These are phyloP conservation scores for Eurytoma adleriae DNA, from an alignment of 2,888 invertebrate genomes.

Conservation along the genomic window DNA sequence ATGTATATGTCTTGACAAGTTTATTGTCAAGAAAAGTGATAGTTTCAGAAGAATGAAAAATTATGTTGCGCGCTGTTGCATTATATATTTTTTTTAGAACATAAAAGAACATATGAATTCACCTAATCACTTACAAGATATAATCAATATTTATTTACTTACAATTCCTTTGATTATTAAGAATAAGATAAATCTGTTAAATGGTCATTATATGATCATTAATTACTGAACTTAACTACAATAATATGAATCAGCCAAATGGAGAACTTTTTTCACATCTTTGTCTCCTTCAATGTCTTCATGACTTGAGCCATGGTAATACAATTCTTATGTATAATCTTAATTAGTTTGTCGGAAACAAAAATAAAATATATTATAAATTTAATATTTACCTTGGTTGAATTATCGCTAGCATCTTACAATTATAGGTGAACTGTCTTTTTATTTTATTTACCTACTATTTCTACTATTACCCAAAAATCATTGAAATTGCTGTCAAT, in stretches of 20 bases:
- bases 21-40: conserved; percentile 63
- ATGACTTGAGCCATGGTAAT: conserved; percentile 2
- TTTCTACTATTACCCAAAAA: conserved; percentile 18
- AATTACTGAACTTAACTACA: conserved; percentile 55
- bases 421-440: conserved; percentile 36
- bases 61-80: conserved; percentile 54
- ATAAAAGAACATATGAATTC: conserved; percentile 59
- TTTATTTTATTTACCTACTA: conserved; percentile 32
- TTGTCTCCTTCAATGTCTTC: conserved; percentile 58
- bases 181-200: conserved; percentile 55
- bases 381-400: conserved; percentile 59
- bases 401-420: conserved; percentile 43
- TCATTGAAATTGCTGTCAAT: conserved; percentile 27
- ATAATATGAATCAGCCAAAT: conserved; percentile 24
- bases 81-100: conserved; percentile 58
- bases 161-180: conserved; percentile 56
- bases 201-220: conserved; percentile 58
- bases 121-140: conserved; percentile 44
- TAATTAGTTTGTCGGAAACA: conserved; percentile 54
- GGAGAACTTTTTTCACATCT: conserved; percentile 56
- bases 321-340: conserved; percentile 39
- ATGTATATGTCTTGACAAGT: conserved; percentile 65
- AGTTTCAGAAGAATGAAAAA: conserved; percentile 29
- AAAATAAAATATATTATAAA: conserved; percentile 62
- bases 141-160: conserved; percentile 52